phyloP scores from a whole-genome alignment of 2,797 vertebrate genomes.

The Rhabdophis nuchalis region DNA sequence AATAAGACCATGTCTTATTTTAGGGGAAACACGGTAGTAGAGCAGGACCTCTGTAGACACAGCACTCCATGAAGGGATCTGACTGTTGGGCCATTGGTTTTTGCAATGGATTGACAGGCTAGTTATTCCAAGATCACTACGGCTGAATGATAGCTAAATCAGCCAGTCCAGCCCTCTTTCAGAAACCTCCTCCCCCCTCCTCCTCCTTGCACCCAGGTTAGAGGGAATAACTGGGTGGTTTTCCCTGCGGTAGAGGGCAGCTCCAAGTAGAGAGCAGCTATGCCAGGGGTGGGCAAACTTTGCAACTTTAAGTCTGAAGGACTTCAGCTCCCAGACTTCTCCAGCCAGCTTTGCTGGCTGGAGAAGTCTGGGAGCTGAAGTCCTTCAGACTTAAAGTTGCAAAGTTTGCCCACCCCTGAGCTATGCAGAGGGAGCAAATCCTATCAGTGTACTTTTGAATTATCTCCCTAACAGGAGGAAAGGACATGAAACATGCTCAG shows the following conservation, averaged over 20 bases:
- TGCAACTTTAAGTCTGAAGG: too few relatives aligned
- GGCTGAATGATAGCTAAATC: background rate
- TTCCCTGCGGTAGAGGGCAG: background rate
- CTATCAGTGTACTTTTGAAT: too few relatives aligned
- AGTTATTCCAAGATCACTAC: background rate
- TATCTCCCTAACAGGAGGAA: too few relatives aligned
- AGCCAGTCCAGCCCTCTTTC: background rate
- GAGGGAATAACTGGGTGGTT: background rate
- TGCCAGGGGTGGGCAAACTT: too few relatives aligned
- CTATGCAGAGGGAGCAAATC: background rate
- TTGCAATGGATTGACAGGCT: background rate
- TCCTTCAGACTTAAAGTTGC: too few relatives aligned
- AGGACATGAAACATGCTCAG: too few relatives aligned
- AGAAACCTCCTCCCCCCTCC: background rate
- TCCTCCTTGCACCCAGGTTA: background rate
- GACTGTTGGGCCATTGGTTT: background rate
- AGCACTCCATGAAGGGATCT: background rate
- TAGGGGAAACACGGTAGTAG: background rate
- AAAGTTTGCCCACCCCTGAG: too few relatives aligned
- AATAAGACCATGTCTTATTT: too few relatives aligned
- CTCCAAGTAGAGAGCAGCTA: background rate
- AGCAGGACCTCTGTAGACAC: background rate
- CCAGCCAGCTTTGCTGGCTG: too few relatives aligned
- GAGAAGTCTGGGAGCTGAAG: too few relatives aligned
- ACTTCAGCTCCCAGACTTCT: too few relatives aligned